Conservation (phyloP, 1,140 invertebrate species). For the Diorhabda sublineata region DNA sequence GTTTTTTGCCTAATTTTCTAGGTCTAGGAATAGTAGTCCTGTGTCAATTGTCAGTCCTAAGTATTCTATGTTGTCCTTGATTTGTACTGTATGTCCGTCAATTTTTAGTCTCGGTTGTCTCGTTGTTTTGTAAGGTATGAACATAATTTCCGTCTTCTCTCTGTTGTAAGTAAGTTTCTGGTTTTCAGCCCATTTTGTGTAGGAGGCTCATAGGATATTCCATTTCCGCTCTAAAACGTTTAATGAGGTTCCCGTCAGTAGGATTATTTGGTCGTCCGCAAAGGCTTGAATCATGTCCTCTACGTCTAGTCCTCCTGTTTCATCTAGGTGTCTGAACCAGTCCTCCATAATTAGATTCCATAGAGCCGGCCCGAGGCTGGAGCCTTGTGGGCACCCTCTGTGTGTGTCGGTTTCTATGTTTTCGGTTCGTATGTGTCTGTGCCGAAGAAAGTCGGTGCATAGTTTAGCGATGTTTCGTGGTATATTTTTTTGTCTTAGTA, state of each 20-base stretch:
- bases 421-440: slow-evolving; percentile 20
- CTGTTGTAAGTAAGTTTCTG: slow-evolving; percentile 22
- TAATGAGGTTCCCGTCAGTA: slow-evolving; percentile 20
- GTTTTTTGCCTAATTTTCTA: slow-evolving; percentile 17
- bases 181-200: slow-evolving; percentile 1
- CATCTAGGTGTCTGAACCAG: slow-evolving; percentile 20
- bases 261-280: slow-evolving; percentile 25
- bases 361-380: slow-evolving; percentile 26
- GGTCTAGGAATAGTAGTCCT: slow-evolving; percentile 19
- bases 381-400: slow-evolving; percentile 34
- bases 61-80: slow-evolving; percentile 20
- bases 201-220: slow-evolving; percentile 8
- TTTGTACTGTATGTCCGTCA: not conserved
- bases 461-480: not conserved
- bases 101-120: slow-evolving; percentile 22
- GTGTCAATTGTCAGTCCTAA: slow-evolving; percentile 25
- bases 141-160: slow-evolving; percentile 29
- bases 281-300: slow-evolving; percentile 15
- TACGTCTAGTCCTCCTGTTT: slow-evolving; percentile 7
- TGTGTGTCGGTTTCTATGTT: slow-evolving; percentile 7
- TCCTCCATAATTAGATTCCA: slow-evolving; percentile 30
- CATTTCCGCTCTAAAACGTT: slow-evolving; percentile 19
- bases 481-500: not conserved
- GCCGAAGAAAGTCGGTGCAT: slow-evolving; percentile 7
- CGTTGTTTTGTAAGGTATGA: slow-evolving; percentile 3